Base-by-base conservation (phyloP, 2,113 vertebrate genomes). In the Mola mola region DNA sequence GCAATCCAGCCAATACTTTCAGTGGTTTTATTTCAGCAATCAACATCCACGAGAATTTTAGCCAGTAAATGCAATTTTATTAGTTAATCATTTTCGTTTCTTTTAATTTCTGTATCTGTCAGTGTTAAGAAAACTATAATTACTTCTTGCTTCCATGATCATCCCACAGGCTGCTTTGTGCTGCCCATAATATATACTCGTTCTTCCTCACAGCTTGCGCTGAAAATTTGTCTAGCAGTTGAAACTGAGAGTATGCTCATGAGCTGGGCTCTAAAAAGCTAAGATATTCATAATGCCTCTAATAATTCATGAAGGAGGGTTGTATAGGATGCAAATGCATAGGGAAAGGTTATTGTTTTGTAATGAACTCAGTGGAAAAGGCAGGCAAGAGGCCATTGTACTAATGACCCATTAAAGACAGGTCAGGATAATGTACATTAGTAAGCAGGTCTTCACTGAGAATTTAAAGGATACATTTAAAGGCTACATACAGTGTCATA, bases 291-390 rank as follows among this genome's bases (percentile, higher is more conserved):
- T 75, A 79, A 63, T 66, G 72, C 74, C 63, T 70, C 93, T 96
- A 98, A 98, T 96, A 94, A 96, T 94, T 95, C 95, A 92, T 97
- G 95, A 96, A 95, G 93, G 89, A 92, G 95, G 94, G 93, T 94
- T 96, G 95, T 96, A 94, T 93, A 92, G 95, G 74, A 68, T 79
- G 81, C 74, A 55, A 78, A 76, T 63, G 64, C 74, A 52, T n/a
- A 60, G 66, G 68, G 55, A 64, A 69, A 51, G 50, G 49, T 94
- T 95, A 98, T 98, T 98, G 96, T 98, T 94, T 95, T 94, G 93
- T 95, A 95, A 96, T 98, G 96, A 98, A 98, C 94, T 95, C 95
- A 95, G 94, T 94, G 95, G 95, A 96, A 96, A 96, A 96, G 95
- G 93, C 95, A 90, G 91, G 60, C 89, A 93, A 94, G 95, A 96